These are phyloP conservation scores for Thamnophis sirtalis DNA, from an alignment of 2,113 vertebrate genomes.

Conservation along the genomic window DNA sequence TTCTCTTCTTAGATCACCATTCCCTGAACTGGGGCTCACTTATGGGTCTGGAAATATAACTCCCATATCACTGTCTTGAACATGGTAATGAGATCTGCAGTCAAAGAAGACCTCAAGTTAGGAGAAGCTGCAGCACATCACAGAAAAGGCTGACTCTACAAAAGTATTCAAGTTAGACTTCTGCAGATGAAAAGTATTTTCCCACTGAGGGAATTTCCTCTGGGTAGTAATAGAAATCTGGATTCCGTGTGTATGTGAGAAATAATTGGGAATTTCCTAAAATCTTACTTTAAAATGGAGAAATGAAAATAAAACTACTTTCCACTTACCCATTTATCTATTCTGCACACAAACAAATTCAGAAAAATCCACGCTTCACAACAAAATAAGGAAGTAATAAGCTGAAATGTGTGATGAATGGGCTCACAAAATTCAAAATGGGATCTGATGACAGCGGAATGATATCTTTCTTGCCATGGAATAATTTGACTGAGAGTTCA, in stretches of 20 bases:
- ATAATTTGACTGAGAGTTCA: not conserved
- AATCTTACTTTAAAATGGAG: not conserved
- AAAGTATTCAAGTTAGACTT: not conserved
- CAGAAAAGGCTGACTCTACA: not conserved
- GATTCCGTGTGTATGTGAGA: not conserved
- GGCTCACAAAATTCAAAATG: not conserved
- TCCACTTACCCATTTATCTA: not conserved
- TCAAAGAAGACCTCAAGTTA: not conserved
- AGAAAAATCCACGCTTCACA: not conserved
- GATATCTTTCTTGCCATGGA: not conserved
- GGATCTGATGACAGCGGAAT: not conserved
- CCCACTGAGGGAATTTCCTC: not conserved
- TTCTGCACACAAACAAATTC: not conserved
- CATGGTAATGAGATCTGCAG: not conserved
- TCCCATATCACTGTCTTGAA: not conserved
- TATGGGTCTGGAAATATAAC: not conserved
- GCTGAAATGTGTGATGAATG: not conserved
- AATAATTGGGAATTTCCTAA: not conserved
- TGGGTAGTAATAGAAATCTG: not conserved
- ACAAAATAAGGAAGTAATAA: not conserved
- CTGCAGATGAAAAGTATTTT: not conserved
- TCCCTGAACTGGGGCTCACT: not conserved
- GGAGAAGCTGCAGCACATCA: not conserved
- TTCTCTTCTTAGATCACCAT: not conserved
- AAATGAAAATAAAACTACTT: slow-evolving; percentile 4